These are phyloP conservation scores for Pachymerium ferrugineum DNA, from an alignment of 2,888 invertebrate genomes.

Conservation along the genomic window DNA sequence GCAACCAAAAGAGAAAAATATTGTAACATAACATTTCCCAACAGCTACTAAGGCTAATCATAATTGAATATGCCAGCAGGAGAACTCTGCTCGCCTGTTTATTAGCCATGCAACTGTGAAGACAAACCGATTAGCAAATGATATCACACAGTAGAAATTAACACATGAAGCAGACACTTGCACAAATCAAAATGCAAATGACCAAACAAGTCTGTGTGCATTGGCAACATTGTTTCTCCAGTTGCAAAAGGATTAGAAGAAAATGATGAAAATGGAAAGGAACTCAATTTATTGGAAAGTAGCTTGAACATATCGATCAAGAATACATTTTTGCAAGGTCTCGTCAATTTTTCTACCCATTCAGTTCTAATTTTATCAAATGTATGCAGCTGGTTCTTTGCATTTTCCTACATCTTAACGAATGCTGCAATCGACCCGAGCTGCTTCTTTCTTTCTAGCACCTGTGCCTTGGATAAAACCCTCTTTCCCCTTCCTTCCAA, in stretches of 20 bases:
- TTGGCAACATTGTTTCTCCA: too few species aligned
- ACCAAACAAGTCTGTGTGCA: too few species aligned
- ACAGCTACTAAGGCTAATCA: too few species aligned
- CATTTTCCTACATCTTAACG: background rate
- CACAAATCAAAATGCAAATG: too few species aligned
- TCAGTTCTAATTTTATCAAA: constrained; percentile 9
- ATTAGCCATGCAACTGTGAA: too few species aligned
- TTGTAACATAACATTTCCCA: too few species aligned
- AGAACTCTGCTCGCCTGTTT: too few species aligned
- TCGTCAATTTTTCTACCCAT: constrained; percentile 6
- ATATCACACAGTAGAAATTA: too few species aligned
- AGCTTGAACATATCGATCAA: background rate
- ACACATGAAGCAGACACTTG: too few species aligned
- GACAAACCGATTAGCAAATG: too few species aligned
- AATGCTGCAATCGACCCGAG: constrained; percentile 13
- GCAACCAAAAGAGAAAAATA: too few species aligned
- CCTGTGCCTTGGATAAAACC: background rate
- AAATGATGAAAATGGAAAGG: background rate
- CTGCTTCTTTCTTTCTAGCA: background rate
- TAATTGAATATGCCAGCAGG: too few species aligned
- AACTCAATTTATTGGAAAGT: background rate
- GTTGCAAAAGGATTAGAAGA: background rate
- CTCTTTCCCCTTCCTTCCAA: background rate
- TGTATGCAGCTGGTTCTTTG: constrained; percentile 16
- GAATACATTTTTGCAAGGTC: constrained; percentile 4